Evolutionary conservation across 2,888 invertebrate species (phyloP), one percentile per base, ranked within the genome.

Genomic region (Amphipoea lucens): DNA sequence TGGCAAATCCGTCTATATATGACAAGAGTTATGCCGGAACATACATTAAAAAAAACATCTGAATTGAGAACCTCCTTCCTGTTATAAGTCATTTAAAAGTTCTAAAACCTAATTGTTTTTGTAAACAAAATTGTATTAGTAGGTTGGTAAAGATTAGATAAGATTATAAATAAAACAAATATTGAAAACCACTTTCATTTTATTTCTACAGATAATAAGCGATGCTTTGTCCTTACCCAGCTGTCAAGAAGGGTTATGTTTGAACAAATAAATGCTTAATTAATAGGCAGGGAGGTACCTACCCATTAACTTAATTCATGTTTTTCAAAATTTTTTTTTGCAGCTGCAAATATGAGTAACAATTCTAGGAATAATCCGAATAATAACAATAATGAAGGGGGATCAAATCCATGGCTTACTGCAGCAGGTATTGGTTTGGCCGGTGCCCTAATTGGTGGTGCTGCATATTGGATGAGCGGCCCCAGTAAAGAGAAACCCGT

Each of bases 391-490:
- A 17, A 69, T n/a, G 67, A 20, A 48, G 62, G 23, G 4, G 85
- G 40, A 12, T 69, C 74, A 0, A 70, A 67, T 9, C 17, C 80
- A 11, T 85, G 81, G 87, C 20, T 63, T 2, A 40, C 3, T 9
- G 84, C 84, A 11, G 87, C 74, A 20, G 84, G 71, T 0, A 70
- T 85, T 1, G 90, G 88, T 9, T 9, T 86, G 11, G 85, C 80
- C 0, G 86, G 86, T 45, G 85, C 88, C 0, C 2, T 87, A 4
- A 80, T 82, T 0, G 88, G 90, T 5, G 87, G 86, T 12, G 51
- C 86, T 3, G 79, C 84, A 17, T 91, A 88, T 73, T 23, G 83
- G 36, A n/a, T 78, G 36, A 84, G 82, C 0, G 76, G 84, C 5
- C 62, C 79, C 17, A 66, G 36, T 9, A 0, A 40, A 4, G 23